Evolutionary conservation across 2,888 invertebrate species (phyloP).

Genomic region (Andrena dorsata): DNA sequence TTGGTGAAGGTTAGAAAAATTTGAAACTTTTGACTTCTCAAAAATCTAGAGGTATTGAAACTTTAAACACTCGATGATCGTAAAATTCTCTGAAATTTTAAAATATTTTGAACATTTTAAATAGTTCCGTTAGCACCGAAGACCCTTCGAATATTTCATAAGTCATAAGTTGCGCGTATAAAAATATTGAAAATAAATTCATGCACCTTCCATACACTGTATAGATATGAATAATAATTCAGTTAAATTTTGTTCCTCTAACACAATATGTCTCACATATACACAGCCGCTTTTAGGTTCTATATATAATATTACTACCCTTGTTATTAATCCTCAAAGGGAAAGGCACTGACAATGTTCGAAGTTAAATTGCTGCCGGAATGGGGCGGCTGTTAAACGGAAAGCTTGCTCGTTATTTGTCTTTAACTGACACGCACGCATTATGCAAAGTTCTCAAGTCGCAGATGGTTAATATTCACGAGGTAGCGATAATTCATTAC

Average conservation of each 20-base stretch:
- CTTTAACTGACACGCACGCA: conserved; percentile 2
- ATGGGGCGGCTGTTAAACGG: neutral
- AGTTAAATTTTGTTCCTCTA: no score
- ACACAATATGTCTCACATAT: no score
- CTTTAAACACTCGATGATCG: neutral
- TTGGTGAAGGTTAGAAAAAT: neutral
- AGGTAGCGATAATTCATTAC: conserved; percentile 35
- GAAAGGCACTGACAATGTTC: neutral
- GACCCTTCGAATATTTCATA: no score
- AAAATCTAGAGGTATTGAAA: neutral
- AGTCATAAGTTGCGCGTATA: neutral
- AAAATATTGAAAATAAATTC: neutral
- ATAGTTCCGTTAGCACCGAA: no score
- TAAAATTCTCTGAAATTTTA: neutral
- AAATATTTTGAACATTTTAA: no score
- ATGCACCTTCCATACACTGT: neutral
- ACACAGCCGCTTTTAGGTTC: neutral
- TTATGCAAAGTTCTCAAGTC: conserved; percentile 32
- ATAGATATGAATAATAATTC: no score
- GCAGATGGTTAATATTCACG: conserved; percentile 34
- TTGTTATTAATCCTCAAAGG: neutral
- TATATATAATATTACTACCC: neutral
- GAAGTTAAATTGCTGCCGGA: neutral
- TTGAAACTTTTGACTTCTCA: neutral
- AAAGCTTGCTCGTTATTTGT: neutral